These are phyloP conservation scores for Steinernema hermaphroditum DNA, from an alignment of 2,888 invertebrate species.

Conservation along the genomic window DNA sequence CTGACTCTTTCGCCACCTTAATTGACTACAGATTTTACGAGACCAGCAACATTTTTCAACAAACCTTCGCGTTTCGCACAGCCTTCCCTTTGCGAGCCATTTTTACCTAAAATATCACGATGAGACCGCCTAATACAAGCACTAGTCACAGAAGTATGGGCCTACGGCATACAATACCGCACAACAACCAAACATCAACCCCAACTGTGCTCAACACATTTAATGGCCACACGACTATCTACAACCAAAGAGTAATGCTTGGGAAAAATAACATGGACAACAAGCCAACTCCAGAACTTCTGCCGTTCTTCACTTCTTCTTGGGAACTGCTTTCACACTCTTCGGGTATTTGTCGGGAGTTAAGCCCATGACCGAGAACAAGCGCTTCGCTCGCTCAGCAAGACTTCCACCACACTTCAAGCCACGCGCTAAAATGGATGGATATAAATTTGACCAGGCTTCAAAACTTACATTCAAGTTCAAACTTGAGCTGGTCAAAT, in stretches of 20 bases:
- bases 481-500: slow-evolving; percentile 66
- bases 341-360: slow-evolving; percentile 50
- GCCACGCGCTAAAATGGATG: slow-evolving; percentile 59
- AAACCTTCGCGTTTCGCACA: not conserved
- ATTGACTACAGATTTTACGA: too few species aligned
- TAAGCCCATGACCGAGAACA: slow-evolving; percentile 65
- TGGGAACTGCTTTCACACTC: slow-evolving; percentile 37
- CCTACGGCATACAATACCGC: too few species aligned
- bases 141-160: too few species aligned
- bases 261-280: too few species aligned
- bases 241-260: too few species aligned
- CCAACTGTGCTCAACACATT: too few species aligned
- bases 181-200: too few species aligned
- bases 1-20: too few species aligned
- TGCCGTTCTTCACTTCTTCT: slow-evolving; percentile 19
- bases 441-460: not conserved
- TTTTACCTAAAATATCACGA: not conserved
- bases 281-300: too few species aligned
- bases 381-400: slow-evolving; percentile 68
- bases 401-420: slow-evolving; percentile 71
- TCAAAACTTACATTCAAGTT: slow-evolving; percentile 47
- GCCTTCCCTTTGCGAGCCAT: not conserved
- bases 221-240: too few species aligned
- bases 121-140: too few species aligned
- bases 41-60: too few species aligned